Conservation (phyloP, 35 echinoderm and acorn worm species). For the Ophiothrix spiculata region DNA sequence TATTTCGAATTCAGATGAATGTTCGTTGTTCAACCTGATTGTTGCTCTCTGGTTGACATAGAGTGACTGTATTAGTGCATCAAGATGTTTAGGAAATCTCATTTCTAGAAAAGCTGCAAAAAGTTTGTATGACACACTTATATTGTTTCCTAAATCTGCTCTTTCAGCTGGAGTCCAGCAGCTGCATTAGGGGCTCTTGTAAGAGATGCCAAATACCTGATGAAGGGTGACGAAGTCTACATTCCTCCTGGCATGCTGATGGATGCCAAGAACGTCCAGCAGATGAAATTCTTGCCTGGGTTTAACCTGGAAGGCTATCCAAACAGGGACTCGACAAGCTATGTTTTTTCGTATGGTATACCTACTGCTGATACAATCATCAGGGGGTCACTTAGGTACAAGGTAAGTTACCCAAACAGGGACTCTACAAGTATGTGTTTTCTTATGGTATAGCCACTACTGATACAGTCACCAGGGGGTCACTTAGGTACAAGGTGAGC, state of each 20-base stretch:
- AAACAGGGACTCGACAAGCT: constrained; percentile 85
- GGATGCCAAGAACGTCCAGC: constrained; percentile 56
- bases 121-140: too few species aligned
- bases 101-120: too few species aligned
- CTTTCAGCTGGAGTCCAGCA: constrained; percentile 75
- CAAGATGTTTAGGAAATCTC: too few species aligned
- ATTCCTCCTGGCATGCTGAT: constrained; percentile 79
- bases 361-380: constrained; percentile 69
- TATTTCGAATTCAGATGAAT: too few species aligned
- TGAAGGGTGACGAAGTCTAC: constrained; percentile 73
- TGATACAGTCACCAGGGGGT: constrained; percentile 68
- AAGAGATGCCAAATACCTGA: constrained; percentile 87
- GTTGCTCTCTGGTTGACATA: too few species aligned
- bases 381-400: constrained; percentile 85
- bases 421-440: constrained; percentile 17
- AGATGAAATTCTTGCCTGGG: constrained; percentile 82
- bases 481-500: constrained; percentile 89
- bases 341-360: constrained; percentile 83
- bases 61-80: too few species aligned
- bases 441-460: constrained; percentile 81
- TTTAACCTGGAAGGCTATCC: constrained; percentile 95
- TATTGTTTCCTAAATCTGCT: too few species aligned
- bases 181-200: constrained; percentile 47
- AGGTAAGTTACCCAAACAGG: constrained; percentile 49
- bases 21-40: too few species aligned